phyloP scores from a whole-genome alignment of 2,113 vertebrate genomes.

The Nipponia nippon region DNA sequence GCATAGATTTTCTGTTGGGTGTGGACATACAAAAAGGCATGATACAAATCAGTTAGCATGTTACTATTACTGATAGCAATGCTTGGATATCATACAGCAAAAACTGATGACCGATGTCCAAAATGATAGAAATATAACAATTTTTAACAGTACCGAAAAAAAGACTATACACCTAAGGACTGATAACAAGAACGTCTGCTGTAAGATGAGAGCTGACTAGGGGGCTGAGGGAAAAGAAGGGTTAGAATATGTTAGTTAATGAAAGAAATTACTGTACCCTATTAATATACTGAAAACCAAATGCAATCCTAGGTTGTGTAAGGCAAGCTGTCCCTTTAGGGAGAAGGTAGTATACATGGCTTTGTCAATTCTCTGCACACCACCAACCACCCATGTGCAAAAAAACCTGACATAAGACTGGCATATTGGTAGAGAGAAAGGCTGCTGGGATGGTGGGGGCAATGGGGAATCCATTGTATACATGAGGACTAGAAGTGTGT shows the following conservation, averaged over 20 bases:
- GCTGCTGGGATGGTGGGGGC: background rate
- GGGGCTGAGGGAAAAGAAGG: background rate
- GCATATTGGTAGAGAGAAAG: background rate
- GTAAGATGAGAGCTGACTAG: background rate
- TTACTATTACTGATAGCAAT: background rate
- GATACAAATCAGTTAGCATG: background rate
- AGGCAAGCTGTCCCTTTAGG: background rate
- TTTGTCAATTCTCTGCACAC: background rate
- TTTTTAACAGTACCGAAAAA: background rate
- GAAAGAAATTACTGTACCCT: background rate
- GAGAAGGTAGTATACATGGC: background rate
- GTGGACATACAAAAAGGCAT: background rate
- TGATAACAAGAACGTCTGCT: background rate
- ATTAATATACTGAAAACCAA: background rate
- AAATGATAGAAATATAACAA: background rate
- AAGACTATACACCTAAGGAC: background rate
- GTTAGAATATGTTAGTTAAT: background rate
- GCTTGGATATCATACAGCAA: background rate
- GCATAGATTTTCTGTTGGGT: background rate
- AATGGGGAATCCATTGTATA: background rate
- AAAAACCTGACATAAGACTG: background rate
- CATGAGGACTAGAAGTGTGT: background rate
- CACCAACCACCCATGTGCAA: background rate
- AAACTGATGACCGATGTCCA: background rate
- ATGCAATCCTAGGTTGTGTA: background rate